Evolutionary conservation across 2,797 vertebrate genomes (phyloP), one percentile per base, ranked within the genome.

Genomic region (Darevskia nairensis): DNA sequence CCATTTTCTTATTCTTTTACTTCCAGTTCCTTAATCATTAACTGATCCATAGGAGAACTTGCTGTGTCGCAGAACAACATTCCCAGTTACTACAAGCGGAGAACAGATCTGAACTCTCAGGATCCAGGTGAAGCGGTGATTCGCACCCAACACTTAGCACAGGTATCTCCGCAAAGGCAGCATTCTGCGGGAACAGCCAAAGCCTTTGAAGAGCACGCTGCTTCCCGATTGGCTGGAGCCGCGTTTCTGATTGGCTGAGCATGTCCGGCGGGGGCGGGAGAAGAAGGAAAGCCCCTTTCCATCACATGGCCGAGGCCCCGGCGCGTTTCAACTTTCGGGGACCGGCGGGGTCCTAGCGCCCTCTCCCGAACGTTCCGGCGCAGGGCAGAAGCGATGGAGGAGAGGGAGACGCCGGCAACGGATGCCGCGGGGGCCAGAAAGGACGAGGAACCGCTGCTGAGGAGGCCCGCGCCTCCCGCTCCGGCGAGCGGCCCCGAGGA

Each of bases 401-500:
- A 32, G 50, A 55, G 13, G 17, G 69, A 25, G 44, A 21, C 23
- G 32, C 3, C 6, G 50, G 0, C 29, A 15, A 41, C 59, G 61
- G 59, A 19, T 1, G n/a, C 8, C 1, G 10, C 25, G 27, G 41
- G 6, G 1, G 35, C 21, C 15, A 1, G 32, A 8, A 4, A 2
- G 8, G 72, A 35, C 1, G 11, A 50, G 25, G 21, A 3, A 50
- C 35, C 3, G n/a, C 85, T 64, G 69, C 83, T 44, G 59, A 32
- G 79, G 50, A 82, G 80, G 35, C 11, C 2, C 0, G 0, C 6
- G 27, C 72, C 29, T 35, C 55, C 4, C 0, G 15, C 1, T 13
- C 35, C 5, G 3, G 13, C 29, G 78, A 68, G 44, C 11, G 13
- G 6, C 19, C 25, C 0, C 50, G 35, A 55, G 1, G 96, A 95